phyloP scores from a whole-genome alignment of 2,888 invertebrate genomes.

The Ophion slaviceki region DNA sequence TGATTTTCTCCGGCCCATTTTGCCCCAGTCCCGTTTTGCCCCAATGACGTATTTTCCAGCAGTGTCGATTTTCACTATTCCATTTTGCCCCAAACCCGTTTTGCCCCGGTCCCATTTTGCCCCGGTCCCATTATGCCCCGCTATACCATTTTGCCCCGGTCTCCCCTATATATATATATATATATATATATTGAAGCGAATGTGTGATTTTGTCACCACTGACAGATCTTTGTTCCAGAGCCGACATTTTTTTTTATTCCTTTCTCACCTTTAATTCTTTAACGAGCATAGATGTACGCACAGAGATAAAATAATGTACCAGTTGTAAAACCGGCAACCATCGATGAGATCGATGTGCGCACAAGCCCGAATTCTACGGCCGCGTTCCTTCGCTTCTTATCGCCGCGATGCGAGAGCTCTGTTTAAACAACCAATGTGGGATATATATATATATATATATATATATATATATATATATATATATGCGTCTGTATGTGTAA shows the following conservation, averaged over 20 bases:
- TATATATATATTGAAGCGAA: not conserved
- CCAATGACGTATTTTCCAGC: too few relatives aligned
- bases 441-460: not conserved
- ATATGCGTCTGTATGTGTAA: too few relatives aligned
- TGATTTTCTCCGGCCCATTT: too few relatives aligned
- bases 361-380: not conserved
- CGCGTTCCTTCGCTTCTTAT: constrained; percentile 21
- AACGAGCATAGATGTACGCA: constrained; percentile 29
- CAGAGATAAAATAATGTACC: not conserved
- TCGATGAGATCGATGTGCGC: constrained; percentile 40
- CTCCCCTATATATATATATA: constrained; percentile 19
- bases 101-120: too few relatives aligned
- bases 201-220: constrained; percentile 25
- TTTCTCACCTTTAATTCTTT: not conserved
- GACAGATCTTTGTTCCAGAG: constrained; percentile 52
- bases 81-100: too few relatives aligned
- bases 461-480: not conserved
- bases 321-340: constrained; percentile 25
- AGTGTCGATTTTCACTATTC: too few relatives aligned
- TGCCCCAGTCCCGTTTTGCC: too few relatives aligned
- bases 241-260: constrained; percentile 13
- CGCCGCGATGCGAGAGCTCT: constrained; percentile 1
- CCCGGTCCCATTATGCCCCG: too few relatives aligned
- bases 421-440: constrained; percentile 25
- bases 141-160: too few relatives aligned